phyloP scores from a whole-genome alignment of 2,797 vertebrate genomes.

The Todus mexicanus region DNA sequence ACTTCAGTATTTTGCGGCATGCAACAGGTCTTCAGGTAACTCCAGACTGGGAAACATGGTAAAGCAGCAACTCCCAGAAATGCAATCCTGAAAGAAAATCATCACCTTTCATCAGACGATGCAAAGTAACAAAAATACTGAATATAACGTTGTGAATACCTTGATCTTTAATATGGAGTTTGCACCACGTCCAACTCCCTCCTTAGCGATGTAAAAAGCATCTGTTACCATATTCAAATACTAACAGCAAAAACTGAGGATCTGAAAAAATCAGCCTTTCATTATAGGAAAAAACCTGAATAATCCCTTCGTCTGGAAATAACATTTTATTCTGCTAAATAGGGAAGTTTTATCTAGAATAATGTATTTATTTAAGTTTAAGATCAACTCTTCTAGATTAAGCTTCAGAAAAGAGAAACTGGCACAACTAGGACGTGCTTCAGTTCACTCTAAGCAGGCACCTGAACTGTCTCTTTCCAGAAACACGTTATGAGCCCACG shows the following conservation, averaged over 20 bases:
- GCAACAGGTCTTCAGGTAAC: constrained; percentile 55
- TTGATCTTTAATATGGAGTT: neutral
- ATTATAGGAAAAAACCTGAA: fast-evolving
- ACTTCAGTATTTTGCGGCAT: constrained; percentile 36
- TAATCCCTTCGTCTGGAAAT: neutral
- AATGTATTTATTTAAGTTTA: neutral
- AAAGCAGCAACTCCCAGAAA: constrained; percentile 38
- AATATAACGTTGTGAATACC: neutral
- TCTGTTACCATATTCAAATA: neutral
- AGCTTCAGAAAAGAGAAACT: neutral
- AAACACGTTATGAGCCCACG: fast-evolving
- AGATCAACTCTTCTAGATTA: neutral
- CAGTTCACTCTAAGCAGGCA: fast-evolving
- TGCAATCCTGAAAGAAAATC: constrained; percentile 51
- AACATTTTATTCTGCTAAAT: neutral
- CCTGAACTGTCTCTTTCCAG: fast-evolving
- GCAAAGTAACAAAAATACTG: neutral
- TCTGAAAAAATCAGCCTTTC: neutral
- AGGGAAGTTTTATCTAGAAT: neutral
- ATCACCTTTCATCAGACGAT: neutral
- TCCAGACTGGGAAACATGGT: constrained; percentile 60
- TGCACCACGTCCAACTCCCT: neutral
- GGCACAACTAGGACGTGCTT: neutral
- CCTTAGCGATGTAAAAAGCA: neutral
- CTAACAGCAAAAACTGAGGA: neutral